Base-by-base conservation (phyloP, 2,797 vertebrate genomes). In the Taenioides sp. region DNA sequence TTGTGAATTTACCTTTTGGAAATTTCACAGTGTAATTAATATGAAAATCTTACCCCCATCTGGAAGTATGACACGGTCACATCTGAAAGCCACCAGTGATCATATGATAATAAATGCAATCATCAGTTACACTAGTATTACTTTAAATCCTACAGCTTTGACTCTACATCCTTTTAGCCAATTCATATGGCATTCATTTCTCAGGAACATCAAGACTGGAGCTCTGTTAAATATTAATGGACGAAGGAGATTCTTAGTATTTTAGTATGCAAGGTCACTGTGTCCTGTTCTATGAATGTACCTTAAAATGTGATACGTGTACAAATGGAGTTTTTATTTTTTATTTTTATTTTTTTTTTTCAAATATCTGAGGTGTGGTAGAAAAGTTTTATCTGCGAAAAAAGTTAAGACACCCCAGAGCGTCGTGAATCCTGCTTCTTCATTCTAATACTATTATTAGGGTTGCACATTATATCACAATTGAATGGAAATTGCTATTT, bases 61-160 rank as follows among this genome's bases (percentile, higher is more conserved):
- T 43, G 40, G 10, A 12, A 14, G 14, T 43, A 43, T 1, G 40
- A 14, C 3, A 43, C 3, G 3, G 16, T 43, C 40, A 43, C 40
- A 14, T 43, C 40, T 4, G 12, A 12, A 43, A 43, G 16, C 40
- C 40, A 43, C 40, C 11, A 70, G 59, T 37, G 18, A 74, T 55
- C 50, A 37, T 69, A 70, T 65, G 57, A 73, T 40, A 68, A 66
- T 31, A 9, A 68, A 68, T 17, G 2, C 43, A 55, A 28, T 52
- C 1, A 55, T 59, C 17, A 49, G 54, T 37, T n/a, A 54, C 17
- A 34, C 49, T 27, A 40, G 14, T 28, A 17, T 37, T 40, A 37
- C 66, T 23, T 1, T 40, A 57, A 68, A 20, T 68, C 31, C 1
- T 37, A 25, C 64, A 54, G 65, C 14, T 54, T 5, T 11, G 65